phyloP scores from a whole-genome alignment of 1,140 invertebrate genomes.

The Caenorhabditis remanei region DNA sequence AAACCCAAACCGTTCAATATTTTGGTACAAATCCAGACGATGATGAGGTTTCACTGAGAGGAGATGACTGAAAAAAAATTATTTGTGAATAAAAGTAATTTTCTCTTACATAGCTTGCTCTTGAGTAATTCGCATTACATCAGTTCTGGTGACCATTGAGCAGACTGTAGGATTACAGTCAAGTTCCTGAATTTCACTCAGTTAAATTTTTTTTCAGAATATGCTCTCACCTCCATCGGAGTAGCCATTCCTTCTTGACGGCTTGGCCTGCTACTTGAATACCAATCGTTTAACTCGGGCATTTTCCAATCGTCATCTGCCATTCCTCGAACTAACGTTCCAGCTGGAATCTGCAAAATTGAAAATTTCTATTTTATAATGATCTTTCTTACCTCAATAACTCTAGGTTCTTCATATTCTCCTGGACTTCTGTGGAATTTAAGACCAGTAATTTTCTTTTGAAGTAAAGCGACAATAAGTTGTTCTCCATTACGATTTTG shows the following conservation, averaged over 20 bases:
- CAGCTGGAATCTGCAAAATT: constrained; percentile 2
- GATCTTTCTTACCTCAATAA: background rate
- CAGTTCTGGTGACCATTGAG: background rate
- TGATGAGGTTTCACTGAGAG: constrained; percentile 19
- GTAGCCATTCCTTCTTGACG: background rate
- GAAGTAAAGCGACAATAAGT: constrained; percentile 8
- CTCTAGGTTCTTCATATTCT: constrained; percentile 14
- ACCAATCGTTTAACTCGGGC: constrained; percentile 17
- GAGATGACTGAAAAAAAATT: constrained; percentile 32
- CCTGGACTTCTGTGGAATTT: background rate
- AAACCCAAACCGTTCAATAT: constrained; percentile 51
- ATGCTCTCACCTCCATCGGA: constrained; percentile 14
- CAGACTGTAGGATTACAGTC: constrained; percentile 19
- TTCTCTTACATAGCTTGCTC: constrained; percentile 49
- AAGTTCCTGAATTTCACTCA: background rate
- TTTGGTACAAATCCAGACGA: constrained; percentile 20
- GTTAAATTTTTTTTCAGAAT: background rate
- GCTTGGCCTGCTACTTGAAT: background rate
- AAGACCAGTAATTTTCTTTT: constrained; percentile 5
- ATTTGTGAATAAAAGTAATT: background rate
- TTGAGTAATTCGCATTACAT: constrained; percentile 44
- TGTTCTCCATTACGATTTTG: background rate
- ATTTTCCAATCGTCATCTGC: constrained; percentile 41
- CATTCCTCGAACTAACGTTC: constrained; percentile 44
- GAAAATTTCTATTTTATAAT: background rate